phyloP scores from a whole-genome alignment of 2,113 vertebrate species.

The Zapornia atra region DNA sequence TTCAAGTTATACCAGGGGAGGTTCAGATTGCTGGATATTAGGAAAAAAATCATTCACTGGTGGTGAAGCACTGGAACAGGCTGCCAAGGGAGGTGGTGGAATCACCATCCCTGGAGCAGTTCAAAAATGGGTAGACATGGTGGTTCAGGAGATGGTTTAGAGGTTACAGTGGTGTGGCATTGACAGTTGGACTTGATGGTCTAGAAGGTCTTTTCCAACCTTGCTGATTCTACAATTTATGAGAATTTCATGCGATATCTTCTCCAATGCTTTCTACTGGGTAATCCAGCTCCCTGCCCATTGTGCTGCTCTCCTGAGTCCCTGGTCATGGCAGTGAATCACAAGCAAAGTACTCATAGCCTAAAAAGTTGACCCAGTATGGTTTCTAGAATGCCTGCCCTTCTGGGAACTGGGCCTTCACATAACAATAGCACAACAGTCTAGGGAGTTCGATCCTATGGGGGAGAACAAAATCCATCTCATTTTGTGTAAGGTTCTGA shows the following conservation, averaged over 20 bases:
- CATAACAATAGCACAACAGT: neutral
- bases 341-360: neutral
- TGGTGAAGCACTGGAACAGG: too few relatives aligned
- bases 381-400: neutral
- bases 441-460: neutral
- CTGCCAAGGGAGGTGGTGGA: too few relatives aligned
- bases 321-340: neutral
- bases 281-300: neutral
- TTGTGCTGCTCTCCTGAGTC: neutral
- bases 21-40: too few relatives aligned
- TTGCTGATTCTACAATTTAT: neutral
- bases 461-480: neutral
- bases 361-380: neutral
- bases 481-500: neutral
- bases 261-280: neutral
- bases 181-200: too few relatives aligned
- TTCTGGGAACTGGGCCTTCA: neutral
- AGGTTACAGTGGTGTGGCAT: too few relatives aligned
- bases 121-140: too few relatives aligned
- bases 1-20: too few relatives aligned
- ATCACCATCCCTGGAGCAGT: too few relatives aligned
- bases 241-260: neutral
- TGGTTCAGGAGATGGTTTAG: too few relatives aligned
- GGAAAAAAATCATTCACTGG: too few relatives aligned
- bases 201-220: too few relatives aligned